Evolutionary conservation across 2,797 vertebrate species (phyloP), one percentile per base, ranked within the genome.

Genomic region (Cryptoprocta ferox): DNA sequence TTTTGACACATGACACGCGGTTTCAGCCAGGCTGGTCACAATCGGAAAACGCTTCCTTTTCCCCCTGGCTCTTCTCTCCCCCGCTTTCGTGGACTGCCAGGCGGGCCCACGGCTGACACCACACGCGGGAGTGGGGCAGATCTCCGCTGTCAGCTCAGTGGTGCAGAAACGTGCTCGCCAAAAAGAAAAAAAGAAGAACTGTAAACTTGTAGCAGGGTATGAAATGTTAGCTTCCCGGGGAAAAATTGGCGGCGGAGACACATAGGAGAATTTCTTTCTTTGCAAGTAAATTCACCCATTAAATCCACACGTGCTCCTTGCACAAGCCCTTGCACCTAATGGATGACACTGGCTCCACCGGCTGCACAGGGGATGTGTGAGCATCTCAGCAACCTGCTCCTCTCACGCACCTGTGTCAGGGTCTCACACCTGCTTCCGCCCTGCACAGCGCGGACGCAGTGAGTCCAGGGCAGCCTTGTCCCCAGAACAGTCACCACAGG

Each of bases 91-190:
- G 18, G 39, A 1, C 95, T 70, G 66, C 95, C 90, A 75, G 95
- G 79, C 50, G 68, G 30, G 88, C 94, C 91, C 37, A 11, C 16
- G 50, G 88, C 80, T 92, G 94, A 95, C 78, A 91, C 82, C n/a
- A 81, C 61, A 5, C 15, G 39, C 19, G 35, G 32, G 85, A 92
- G 45, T 0, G 71, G 48, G 8, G 50, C 32, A 65, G 1, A 71
- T 87, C 75, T 97, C 86, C 89, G 75, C 85, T 95, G 71, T 96
- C 97, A 96, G 91, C 84, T 95, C 94, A 87, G 2, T 0, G 5
- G 56, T 90, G 19, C 80, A 97, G 91, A 97, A 97, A 96, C 2
- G 14, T 0, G 24, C 71, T 3, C 0, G 4, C 0, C 66, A 61
- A 75, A 83, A 21, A 4, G 0, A 70, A 7, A 30, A 18, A 28